These are phyloP conservation scores for Pachycephus smyrnensis DNA, from an alignment of 2,888 invertebrate species.

Conservation along the genomic window DNA sequence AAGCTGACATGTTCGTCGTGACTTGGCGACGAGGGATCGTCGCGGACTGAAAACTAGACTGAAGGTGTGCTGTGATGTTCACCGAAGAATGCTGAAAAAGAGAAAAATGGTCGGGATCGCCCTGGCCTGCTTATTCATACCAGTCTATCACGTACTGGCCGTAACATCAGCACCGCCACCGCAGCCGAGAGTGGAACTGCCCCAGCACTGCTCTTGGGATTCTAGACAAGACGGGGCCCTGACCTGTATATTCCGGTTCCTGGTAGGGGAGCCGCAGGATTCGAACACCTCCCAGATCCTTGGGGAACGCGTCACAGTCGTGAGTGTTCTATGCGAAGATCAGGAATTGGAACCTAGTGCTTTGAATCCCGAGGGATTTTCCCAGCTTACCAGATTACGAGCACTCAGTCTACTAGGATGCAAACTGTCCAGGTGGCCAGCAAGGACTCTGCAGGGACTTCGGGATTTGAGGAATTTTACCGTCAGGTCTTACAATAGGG, in stretches of 20 bases:
- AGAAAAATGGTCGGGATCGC: slow-evolving; percentile 10
- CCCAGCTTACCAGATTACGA: slow-evolving; percentile 83
- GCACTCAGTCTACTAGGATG: slow-evolving; percentile 87
- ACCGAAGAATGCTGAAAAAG: slow-evolving; percentile 12
- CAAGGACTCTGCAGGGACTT: slow-evolving; percentile 83
- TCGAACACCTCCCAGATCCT: slow-evolving; percentile 86
- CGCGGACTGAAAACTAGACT: neutral
- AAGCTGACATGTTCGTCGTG: neutral
- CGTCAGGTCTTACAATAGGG: slow-evolving; percentile 61
- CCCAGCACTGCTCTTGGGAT: slow-evolving; percentile 86
- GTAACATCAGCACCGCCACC: slow-evolving; percentile 67
- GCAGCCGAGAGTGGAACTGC: slow-evolving; percentile 79
- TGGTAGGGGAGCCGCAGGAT: slow-evolving; percentile 68
- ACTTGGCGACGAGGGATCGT: neutral
- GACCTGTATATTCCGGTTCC: slow-evolving; percentile 69
- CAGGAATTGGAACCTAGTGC: slow-evolving; percentile 6
- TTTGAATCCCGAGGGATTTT: slow-evolving; percentile 70
- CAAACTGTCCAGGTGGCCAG: slow-evolving; percentile 86
- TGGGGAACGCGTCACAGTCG: slow-evolving; percentile 71
- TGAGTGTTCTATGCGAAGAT: slow-evolving; percentile 45
- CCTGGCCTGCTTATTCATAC: slow-evolving; percentile 20
- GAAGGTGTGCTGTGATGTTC: too few species aligned
- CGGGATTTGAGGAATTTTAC: slow-evolving; percentile 86
- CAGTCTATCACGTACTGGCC: slow-evolving; percentile 53
- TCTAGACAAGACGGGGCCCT: slow-evolving; percentile 60